Evolutionary conservation across 2,888 invertebrate genomes (phyloP).

Genomic region (Stenodera caucasica): DNA sequence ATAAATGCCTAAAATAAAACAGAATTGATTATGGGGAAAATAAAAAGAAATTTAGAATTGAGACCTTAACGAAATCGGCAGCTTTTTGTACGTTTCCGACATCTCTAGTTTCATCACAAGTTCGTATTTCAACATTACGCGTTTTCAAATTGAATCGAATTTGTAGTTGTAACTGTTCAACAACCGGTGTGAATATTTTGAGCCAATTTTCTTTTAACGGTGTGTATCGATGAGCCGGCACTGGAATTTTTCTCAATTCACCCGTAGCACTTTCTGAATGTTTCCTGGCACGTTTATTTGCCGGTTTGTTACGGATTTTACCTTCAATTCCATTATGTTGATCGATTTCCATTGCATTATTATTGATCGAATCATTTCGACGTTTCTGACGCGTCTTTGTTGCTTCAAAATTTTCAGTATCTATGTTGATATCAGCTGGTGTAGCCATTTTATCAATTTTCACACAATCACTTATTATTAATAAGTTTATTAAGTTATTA

Average conservation of each 20-base stretch:
- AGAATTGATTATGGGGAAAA: neutral
- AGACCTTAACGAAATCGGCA: conserved; percentile 89
- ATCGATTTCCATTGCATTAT: conserved; percentile 69
- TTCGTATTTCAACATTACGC: conserved; percentile 84
- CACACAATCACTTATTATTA: neutral
- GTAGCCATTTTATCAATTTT: conserved; percentile 19
- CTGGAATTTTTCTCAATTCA: conserved; percentile 73
- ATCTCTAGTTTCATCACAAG: conserved; percentile 73
- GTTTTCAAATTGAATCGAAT: conserved; percentile 92
- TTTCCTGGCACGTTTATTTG: conserved; percentile 39
- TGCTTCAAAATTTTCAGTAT: conserved; percentile 59
- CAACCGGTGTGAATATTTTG: conserved; percentile 94
- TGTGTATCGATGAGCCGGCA: conserved; percentile 93
- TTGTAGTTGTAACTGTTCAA: conserved; percentile 92
- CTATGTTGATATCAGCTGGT: conserved; percentile 59
- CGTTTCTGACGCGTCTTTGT: conserved; percentile 60
- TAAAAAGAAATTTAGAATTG: conserved; percentile 42
- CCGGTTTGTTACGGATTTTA: conserved; percentile 46
- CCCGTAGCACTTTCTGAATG: conserved; percentile 59
- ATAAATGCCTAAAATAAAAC: conserved; percentile 71
- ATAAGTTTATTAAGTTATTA: neutral
- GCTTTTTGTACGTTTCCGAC: conserved; percentile 93
- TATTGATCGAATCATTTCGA: conserved; percentile 57
- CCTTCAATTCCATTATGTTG: conserved; percentile 67
- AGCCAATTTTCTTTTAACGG: conserved; percentile 97